A percentile compares a stretch with the other conserved stretches of the same genome.
These are phyloP conservation scores for Campoplex nolae DNA, from an alignment of 2,888 invertebrate species.

Conservation along the genomic window DNA sequence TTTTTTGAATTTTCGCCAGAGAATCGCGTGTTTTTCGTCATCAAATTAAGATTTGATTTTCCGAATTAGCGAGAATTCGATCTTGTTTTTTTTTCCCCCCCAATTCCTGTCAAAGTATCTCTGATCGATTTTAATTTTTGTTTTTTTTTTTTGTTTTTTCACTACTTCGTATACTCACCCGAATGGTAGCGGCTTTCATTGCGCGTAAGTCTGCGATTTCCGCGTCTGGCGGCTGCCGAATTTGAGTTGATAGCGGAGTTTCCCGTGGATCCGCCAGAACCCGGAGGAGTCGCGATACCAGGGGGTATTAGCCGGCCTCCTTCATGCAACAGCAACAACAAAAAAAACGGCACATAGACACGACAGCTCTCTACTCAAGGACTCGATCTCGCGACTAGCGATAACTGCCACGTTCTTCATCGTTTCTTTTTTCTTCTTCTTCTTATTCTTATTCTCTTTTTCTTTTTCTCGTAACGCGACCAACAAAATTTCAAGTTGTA, in stretches of 20 bases:
- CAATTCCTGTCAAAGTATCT: neutral
- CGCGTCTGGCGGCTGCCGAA: constrained; percentile 88
- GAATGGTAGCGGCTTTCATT: constrained; percentile 98
- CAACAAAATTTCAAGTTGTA: constrained; percentile 1
- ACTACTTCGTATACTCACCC: constrained; percentile 88
- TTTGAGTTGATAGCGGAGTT: constrained; percentile 75
- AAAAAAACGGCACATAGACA: constrained; percentile 80
- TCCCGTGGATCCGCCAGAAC: constrained; percentile 86
- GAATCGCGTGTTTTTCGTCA: neutral
- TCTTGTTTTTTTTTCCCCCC: neutral
- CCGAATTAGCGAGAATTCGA: neutral
- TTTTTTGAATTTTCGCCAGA: neutral
- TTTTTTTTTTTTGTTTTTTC: neutral
- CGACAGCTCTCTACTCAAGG: constrained; percentile 62
- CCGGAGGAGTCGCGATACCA: constrained; percentile 84
- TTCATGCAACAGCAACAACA: constrained; percentile 86
- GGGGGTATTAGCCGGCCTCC: constrained; percentile 83
- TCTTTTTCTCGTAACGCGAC: neutral
- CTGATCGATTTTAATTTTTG: constrained; percentile 14
- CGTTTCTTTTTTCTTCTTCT: neutral
- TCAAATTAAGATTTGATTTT: neutral
- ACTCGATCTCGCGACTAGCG: constrained; percentile 50
- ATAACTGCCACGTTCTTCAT: neutral
- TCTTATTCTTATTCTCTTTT: too few relatives aligned
- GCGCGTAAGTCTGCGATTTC: constrained; percentile 95